Base-by-base conservation (phyloP, 2,797 vertebrate genomes). In the Clarias pachynema region DNA sequence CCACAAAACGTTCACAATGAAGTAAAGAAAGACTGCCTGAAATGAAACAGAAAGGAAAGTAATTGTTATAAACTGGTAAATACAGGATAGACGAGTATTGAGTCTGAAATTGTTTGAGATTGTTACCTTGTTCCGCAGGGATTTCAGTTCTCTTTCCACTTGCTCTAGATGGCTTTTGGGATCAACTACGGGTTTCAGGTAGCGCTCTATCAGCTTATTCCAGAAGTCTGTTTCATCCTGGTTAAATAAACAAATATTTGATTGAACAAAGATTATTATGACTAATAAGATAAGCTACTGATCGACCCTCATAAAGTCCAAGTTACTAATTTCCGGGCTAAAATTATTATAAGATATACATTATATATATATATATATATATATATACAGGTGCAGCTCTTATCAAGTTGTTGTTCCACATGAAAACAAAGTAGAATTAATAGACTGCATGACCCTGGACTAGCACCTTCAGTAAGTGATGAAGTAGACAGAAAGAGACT, bases 1-100 rank as follows among this genome's bases (percentile, higher is more conserved):
- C 96, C 96, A 96, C 49, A 96, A 90, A 72, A 95, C 84, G n/a
- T 96, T 96, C 81, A 96, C 24, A 57, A 96, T 96, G 90, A 96
- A 96, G 86, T 95, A 96, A 60, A 96, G 89, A 89, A 96, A 96
- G 57, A 96, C 95, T 0, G 93, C 93, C 96, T 96, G 91, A 75
- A 60, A 88, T 80, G 2, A 62, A 49, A 49, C 81, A 83, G n/a
- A 57, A 75, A 22, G 34, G 10, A 3, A 40, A 62, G 24, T 1
- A 62, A 14, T 7, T 24, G 4, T 24, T 24, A 79, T 26, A 14
- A 82, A 59, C 31, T 59, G 22, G 9, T 24, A 60, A 31, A 40
- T 59, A n/a, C 20, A 3, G 14, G 3, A 31, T 26, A 37, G 9
- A 22, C 31, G 18, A 34, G 5, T 56, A n/a, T 20, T 10, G 4